Percentiles rank a stretch among this genome's conserved stretches.
Conservation (phyloP, 1,140 invertebrate species). For the Drosophila sucinea region DNA sequence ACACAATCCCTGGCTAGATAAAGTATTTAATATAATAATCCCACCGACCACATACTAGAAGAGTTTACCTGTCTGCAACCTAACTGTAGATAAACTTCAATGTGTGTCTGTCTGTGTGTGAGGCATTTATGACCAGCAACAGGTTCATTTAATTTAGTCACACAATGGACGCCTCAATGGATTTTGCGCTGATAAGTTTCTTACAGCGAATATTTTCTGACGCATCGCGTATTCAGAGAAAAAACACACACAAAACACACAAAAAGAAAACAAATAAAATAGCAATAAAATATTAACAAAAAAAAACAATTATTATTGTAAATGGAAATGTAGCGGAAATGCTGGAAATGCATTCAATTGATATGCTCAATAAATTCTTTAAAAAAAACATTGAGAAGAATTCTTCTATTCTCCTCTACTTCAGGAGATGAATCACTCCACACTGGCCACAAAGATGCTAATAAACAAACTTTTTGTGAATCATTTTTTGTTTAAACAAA, state of each 20-base stretch:
- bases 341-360: constrained; percentile 12
- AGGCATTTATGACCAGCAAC: constrained; percentile 49
- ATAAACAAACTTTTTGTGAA: constrained; percentile 16
- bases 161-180: constrained; percentile 32
- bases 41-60: neutral
- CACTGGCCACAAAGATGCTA: neutral
- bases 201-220: constrained; percentile 40
- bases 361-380: constrained; percentile 25
- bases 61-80: constrained; percentile 36
- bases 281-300: neutral
- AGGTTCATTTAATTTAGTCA: constrained; percentile 75
- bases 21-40: constrained; percentile 40
- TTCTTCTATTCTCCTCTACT: neutral
- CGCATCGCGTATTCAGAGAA: constrained; percentile 38
- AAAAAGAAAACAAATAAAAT: too few relatives aligned
- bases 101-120: constrained; percentile 21
- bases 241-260: neutral
- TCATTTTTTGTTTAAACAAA: constrained; percentile 19
- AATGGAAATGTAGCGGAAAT: constrained; percentile 36
- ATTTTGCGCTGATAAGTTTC: constrained; percentile 60
- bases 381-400: neutral
- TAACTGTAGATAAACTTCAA: constrained; percentile 6
- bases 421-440: neutral
- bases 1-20: constrained; percentile 53
- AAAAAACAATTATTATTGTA: neutral